phyloP scores from a whole-genome alignment of 2,113 vertebrate genomes.

The Triplophysa siluroides region DNA sequence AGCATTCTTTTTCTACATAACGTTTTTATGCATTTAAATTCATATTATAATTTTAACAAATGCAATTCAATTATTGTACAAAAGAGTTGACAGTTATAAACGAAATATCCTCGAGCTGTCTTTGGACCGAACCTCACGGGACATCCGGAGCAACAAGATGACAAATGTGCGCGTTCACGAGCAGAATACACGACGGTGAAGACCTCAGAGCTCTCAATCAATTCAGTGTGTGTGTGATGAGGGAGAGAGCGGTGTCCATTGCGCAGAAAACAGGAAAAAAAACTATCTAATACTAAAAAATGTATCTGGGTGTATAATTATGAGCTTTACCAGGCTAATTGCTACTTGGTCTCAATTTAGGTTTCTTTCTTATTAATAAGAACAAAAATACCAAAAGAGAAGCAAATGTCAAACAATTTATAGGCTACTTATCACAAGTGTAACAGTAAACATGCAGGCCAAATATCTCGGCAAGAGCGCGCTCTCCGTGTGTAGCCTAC shows the following conservation, averaged over 20 bases:
- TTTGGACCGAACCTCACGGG: not conserved
- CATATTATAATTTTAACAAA: no score
- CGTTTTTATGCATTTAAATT: no score
- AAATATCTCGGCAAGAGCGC: conserved; percentile 17
- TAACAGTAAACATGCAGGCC: conserved; percentile 28
- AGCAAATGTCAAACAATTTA: conserved; percentile 10
- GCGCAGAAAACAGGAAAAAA: not conserved
- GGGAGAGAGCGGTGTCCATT: not conserved
- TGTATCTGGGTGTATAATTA: not conserved
- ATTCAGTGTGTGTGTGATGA: not conserved
- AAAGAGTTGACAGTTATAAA: no score
- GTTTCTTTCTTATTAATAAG: not conserved
- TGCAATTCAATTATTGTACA: no score
- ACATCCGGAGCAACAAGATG: not conserved
- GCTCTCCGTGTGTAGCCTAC: conserved; percentile 28
- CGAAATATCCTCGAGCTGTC: no score
- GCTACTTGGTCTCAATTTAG: not conserved
- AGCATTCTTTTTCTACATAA: no score
- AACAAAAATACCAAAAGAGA: not conserved
- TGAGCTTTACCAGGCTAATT: not conserved
- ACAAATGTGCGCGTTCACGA: not conserved
- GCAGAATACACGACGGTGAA: conserved; percentile 7
- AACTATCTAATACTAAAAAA: not conserved
- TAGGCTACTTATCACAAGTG: conserved; percentile 19
- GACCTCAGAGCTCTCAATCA: not conserved